A percentile compares a stretch with the other conserved stretches of the same genome.
These are phyloP conservation scores for Ovis canadensis DNA, from an alignment of 2,113 vertebrate genomes.

Conservation along the genomic window DNA sequence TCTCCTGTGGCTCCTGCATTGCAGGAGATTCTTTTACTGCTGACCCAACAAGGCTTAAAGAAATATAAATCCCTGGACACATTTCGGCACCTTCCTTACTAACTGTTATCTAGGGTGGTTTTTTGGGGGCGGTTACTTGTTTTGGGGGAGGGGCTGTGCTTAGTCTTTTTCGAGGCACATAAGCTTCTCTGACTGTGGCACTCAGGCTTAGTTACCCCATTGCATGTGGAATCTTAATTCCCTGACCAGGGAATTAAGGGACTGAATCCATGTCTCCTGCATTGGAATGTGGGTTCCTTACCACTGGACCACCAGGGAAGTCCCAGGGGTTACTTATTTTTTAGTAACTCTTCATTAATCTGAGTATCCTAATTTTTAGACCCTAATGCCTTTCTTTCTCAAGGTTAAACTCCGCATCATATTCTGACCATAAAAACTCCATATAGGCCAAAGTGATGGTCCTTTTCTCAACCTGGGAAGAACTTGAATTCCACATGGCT, in stretches of 20 bases:
- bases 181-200: not conserved
- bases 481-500: not conserved
- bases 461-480: not conserved
- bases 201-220: accelerated
- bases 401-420: not conserved
- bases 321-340: not conserved
- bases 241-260: not conserved
- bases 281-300: not conserved
- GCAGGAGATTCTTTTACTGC: not conserved
- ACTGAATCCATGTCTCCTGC: not conserved
- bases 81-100: not conserved
- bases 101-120: not conserved
- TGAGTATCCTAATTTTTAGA: not conserved
- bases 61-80: not conserved
- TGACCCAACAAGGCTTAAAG: not conserved
- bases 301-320: not conserved
- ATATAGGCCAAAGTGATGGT: not conserved
- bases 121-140: not conserved
- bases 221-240: not conserved
- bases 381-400: not conserved
- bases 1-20: not conserved
- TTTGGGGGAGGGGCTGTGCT: not conserved
- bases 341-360: not conserved
- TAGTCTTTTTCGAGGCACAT: accelerated
- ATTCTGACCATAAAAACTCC: not conserved